phyloP scores from a whole-genome alignment of 30 jellyfish, hydroid and myxozoan genomes.

The Clytia hemisphaerica region DNA sequence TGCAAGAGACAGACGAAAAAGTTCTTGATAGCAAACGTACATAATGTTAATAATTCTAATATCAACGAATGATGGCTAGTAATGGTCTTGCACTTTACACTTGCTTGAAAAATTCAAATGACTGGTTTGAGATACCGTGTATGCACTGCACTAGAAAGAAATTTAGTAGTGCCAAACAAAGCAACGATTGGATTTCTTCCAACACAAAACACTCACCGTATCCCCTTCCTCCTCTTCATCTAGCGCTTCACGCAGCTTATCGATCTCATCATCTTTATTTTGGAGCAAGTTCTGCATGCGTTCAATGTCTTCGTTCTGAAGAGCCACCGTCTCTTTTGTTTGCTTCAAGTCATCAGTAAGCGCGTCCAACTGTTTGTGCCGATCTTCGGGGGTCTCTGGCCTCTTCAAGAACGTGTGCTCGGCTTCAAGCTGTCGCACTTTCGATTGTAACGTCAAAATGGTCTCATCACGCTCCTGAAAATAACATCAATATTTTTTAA shows the following conservation, averaged over 20 bases:
- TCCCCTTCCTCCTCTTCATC: constrained; percentile 15
- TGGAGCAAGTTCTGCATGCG: constrained; percentile 61
- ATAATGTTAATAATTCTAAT: too few relatives aligned
- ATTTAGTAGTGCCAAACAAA: too few relatives aligned
- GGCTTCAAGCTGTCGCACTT: constrained; percentile 61
- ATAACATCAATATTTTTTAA: too few relatives aligned
- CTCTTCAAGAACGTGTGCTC: constrained; percentile 50
- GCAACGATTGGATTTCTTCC: too few relatives aligned
- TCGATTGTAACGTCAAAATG: constrained; percentile 45
- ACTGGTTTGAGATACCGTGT: too few relatives aligned
- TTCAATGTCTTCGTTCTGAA: constrained; percentile 54
- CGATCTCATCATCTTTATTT: constrained; percentile 65
- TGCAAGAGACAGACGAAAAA: too few relatives aligned
- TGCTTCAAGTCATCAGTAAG: constrained; percentile 54
- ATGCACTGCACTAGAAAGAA: too few relatives aligned
- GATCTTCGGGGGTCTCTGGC: constrained; percentile 70
- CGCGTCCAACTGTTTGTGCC: constrained; percentile 23
- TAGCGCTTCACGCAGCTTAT: constrained; percentile 61
- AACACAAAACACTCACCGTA: too few relatives aligned
- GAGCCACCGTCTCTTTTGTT: constrained; percentile 72
- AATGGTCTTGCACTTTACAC: too few relatives aligned
- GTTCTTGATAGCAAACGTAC: too few relatives aligned
- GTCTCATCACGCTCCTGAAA: constrained; percentile 82
- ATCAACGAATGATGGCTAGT: too few relatives aligned
- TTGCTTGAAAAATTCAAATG: too few relatives aligned